Evolutionary conservation across 2,888 invertebrate species (phyloP).

Genomic region (Aelia acuminata): DNA sequence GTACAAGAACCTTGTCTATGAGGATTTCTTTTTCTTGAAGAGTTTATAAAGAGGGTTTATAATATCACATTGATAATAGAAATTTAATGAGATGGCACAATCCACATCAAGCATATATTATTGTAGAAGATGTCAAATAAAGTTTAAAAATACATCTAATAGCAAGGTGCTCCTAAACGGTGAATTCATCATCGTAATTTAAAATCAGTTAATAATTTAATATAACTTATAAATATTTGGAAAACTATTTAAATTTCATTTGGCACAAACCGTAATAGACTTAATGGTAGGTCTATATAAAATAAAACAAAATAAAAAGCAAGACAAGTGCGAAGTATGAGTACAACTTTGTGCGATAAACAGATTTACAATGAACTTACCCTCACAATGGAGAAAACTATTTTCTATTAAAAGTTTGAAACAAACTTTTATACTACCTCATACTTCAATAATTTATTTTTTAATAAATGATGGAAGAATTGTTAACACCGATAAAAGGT

Average conservation of each 20-base stretch:
- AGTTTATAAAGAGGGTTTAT: no score
- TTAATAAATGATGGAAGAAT: background rate
- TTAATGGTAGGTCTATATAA: background rate
- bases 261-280: background rate
- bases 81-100: background rate
- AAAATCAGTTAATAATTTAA: background rate
- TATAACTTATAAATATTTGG: background rate
- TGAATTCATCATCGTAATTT: background rate
- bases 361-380: background rate
- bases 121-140: background rate
- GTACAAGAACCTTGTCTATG: background rate
- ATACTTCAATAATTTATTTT: background rate
- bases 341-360: background rate
- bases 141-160: background rate
- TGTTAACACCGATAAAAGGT: no score
- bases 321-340: background rate
- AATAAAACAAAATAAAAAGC: background rate
- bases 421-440: background rate
- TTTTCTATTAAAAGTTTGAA: background rate
- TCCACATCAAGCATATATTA: background rate
- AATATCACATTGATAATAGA: no score
- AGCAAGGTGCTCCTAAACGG: background rate
- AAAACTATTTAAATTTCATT: background rate
- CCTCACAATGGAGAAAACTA: conserved; percentile 37
- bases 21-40: background rate